Evolutionary conservation across 1,140 invertebrate genomes (phyloP).

Genomic region (Cydia strobilella): DNA sequence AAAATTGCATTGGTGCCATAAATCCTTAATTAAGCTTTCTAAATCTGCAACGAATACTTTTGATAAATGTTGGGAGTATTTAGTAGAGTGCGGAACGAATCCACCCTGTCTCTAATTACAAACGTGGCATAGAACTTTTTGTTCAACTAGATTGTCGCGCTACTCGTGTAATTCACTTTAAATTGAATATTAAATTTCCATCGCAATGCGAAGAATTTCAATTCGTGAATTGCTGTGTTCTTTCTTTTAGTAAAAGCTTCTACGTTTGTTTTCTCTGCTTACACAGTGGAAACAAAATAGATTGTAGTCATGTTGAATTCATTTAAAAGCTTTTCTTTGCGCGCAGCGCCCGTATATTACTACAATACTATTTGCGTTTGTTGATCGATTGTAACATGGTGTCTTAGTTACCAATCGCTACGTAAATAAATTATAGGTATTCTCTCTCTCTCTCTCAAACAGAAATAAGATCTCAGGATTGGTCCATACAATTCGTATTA

Average conservation of each 20-base stretch:
- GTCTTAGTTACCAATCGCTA: background rate
- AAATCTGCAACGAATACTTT: constrained; percentile 35
- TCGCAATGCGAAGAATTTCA: constrained; percentile 47
- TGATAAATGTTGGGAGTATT: constrained; percentile 38
- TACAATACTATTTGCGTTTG: background rate
- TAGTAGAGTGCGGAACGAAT: constrained; percentile 35
- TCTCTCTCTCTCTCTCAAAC: no score
- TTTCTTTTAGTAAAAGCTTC: constrained; percentile 32
- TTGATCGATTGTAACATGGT: background rate
- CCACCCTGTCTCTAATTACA: constrained; percentile 66
- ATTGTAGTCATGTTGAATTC: constrained; percentile 28
- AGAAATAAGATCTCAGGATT: no score
- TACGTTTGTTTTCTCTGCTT: constrained; percentile 35
- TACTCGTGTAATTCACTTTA: constrained; percentile 66
- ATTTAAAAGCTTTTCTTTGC: constrained; percentile 24
- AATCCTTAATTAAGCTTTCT: constrained; percentile 25
- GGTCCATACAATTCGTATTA: no score
- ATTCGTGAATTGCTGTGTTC: constrained; percentile 40
- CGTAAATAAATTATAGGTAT: no score
- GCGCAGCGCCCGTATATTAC: background rate
- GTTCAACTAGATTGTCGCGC: constrained; percentile 67
- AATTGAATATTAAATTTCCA: constrained; percentile 71
- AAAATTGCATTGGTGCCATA: constrained; percentile 32
- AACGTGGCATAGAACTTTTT: constrained; percentile 71
- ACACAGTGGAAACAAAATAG: constrained; percentile 29